Evolutionary conservation across 1,140 invertebrate species (phyloP).

Genomic region (Nylanderia fulva): DNA sequence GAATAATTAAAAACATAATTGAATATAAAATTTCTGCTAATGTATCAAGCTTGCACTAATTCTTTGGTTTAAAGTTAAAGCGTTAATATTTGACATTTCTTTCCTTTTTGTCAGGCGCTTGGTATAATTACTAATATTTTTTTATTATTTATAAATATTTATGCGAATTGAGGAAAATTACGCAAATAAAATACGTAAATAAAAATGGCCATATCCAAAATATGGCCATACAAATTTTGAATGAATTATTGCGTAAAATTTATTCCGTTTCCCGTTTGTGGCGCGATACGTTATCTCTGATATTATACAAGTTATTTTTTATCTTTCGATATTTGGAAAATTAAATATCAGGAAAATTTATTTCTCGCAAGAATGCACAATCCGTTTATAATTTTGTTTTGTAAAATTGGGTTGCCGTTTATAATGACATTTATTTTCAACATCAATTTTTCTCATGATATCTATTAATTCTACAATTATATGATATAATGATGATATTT

Average conservation of each 20-base stretch:
- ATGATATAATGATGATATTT: not conserved
- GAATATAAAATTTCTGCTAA: not conserved
- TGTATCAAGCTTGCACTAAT: not conserved
- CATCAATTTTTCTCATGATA: slow-evolving; percentile 44
- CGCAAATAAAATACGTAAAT: not conserved
- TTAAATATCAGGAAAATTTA: slow-evolving; percentile 53
- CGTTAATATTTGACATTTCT: not conserved
- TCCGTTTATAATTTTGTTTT: slow-evolving; percentile 40
- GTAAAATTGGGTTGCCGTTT: not conserved
- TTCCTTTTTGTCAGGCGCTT: too few species aligned
- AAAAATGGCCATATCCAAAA: slow-evolving; percentile 28
- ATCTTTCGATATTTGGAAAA: slow-evolving; percentile 36
- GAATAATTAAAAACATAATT: not conserved
- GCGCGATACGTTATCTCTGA: slow-evolving; percentile 38
- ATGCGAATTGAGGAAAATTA: not conserved
- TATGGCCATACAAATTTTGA: not conserved
- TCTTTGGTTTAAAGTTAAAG: not conserved
- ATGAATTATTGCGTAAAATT: slow-evolving; percentile 39
- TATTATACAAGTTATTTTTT: slow-evolving; percentile 52
- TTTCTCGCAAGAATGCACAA: slow-evolving; percentile 38
- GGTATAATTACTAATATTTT: not conserved
- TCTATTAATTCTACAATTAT: not conserved
- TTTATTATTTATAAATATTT: slow-evolving; percentile 6
- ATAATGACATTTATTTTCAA: slow-evolving; percentile 40
- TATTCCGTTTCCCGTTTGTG: slow-evolving; percentile 30